phyloP scores from a whole-genome alignment of 1,140 invertebrate species.

The Tenebrio molitor region DNA sequence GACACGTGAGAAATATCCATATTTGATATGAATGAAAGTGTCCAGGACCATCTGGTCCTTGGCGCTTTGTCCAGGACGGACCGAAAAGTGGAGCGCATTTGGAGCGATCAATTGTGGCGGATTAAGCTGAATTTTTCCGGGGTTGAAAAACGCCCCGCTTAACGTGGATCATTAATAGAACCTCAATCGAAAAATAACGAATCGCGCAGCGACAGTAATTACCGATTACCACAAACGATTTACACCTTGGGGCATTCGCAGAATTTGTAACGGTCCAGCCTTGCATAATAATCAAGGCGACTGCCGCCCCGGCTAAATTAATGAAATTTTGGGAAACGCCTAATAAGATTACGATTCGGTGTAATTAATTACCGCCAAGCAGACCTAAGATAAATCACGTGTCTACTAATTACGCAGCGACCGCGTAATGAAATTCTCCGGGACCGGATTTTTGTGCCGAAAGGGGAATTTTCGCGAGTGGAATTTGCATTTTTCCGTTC shows the following conservation, averaged over 20 bases:
- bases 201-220: background rate
- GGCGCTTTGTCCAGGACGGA: background rate
- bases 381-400: constrained; percentile 7
- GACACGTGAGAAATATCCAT: background rate
- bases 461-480: background rate
- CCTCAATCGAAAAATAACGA: constrained; percentile 9
- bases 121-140: too few species aligned
- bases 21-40: constrained; percentile 1
- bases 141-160: too few species aligned
- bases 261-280: background rate
- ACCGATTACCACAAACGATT: constrained; percentile 21
- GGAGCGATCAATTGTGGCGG: too few species aligned
- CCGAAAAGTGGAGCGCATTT: too few species aligned
- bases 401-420: background rate
- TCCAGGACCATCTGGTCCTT: background rate
- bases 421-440: constrained; percentile 5
- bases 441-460: background rate
- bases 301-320: constrained; percentile 9
- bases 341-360: constrained; percentile 20
- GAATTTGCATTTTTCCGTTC: background rate
- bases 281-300: constrained; percentile 10
- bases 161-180: too few species aligned
- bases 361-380: constrained; percentile 23
- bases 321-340: constrained; percentile 31
- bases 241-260: constrained; percentile 14